A percentile compares a stretch with the other conserved stretches of the same genome.
phyloP scores from a whole-genome alignment of 2,797 vertebrate species.

The Rhinoraja longicauda region DNA sequence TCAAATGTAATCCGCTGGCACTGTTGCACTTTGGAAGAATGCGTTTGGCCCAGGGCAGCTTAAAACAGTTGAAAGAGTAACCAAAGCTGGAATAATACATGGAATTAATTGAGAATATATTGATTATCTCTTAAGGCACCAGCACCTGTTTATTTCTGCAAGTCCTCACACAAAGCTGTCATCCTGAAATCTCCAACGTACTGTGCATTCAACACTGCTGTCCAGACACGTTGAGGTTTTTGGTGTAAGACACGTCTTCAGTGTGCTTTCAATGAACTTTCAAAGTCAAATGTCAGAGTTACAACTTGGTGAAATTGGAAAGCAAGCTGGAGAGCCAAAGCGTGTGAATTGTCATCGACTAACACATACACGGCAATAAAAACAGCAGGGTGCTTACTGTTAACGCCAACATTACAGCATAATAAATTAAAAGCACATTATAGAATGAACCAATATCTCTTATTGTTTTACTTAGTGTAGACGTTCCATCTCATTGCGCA shows the following conservation, averaged over 20 bases:
- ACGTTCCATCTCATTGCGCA: not conserved
- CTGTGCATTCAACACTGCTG: conserved; percentile 15
- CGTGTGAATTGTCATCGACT: not conserved
- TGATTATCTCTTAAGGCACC: not conserved
- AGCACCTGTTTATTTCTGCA: not conserved
- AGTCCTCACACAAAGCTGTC: not conserved
- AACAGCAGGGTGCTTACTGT: not conserved
- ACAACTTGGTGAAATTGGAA: not conserved
- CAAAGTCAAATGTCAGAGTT: not conserved
- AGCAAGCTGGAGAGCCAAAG: not conserved
- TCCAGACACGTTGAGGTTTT: not conserved
- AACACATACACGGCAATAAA: not conserved
- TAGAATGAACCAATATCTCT: too few species aligned
- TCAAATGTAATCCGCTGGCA: not conserved
- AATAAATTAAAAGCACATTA: too few species aligned
- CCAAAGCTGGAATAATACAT: not conserved
- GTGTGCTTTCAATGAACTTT: not conserved
- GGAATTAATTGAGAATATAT: not conserved
- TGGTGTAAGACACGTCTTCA: not conserved
- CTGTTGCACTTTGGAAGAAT: not conserved
- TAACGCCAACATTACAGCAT: not conserved
- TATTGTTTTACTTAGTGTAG: not conserved
- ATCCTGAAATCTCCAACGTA: not conserved
- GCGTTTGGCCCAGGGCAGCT: not conserved
- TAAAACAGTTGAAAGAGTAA: not conserved